Evolutionary conservation across 2,797 vertebrate genomes (phyloP), one percentile per base, ranked within the genome.

Genomic region (Paguma larvata): DNA sequence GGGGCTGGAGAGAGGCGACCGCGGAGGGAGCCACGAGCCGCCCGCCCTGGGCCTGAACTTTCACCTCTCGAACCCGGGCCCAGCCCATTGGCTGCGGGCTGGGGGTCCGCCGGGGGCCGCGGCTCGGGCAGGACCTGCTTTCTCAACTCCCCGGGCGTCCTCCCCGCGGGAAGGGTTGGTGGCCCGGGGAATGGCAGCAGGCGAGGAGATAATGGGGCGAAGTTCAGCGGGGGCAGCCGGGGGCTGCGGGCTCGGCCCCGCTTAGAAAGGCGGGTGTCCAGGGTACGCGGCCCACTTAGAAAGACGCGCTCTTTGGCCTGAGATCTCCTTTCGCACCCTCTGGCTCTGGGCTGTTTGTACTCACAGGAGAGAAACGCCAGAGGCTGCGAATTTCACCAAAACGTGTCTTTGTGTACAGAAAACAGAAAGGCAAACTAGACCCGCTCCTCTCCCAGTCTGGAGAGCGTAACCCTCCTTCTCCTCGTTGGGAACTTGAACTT

Each of bases 1-100:
- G 59, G 83, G 56, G 30, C 80, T 63, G 89, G 67, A 56, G 53
- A 19, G 41, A 86, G 85, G 32, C 10, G 7, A 34, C 16, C 0
- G 1, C 32, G 34, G 62, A 11, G 4, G 30, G 41, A 34, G 30
- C 30, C n/a, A 88, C 10, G 1, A 48, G 59, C 56, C 1, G 41
- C 2, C 15, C 96, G 98, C 97, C 99, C 98, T 44, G 82, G 86
- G 95, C 86, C 94, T 99, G 99, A 99, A 99, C 99, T 98, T 99
- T 98, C 98, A 98, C 98, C 98, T 99, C 98, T 84, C 97, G 98
- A 99, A 98, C 98, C 97, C 97, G 53, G 91, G 83, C 97, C 94
- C 94, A 93, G 96, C 97, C 95, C 95, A 97, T 97, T 98, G 98
- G 98, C 98, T 97, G 98, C 68, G n/a, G 85, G 94, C 59, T 32